Evolutionary conservation across 1,140 invertebrate species (phyloP), one percentile per base, ranked within the genome.

Genomic region (Tetramorium alpestre): DNA sequence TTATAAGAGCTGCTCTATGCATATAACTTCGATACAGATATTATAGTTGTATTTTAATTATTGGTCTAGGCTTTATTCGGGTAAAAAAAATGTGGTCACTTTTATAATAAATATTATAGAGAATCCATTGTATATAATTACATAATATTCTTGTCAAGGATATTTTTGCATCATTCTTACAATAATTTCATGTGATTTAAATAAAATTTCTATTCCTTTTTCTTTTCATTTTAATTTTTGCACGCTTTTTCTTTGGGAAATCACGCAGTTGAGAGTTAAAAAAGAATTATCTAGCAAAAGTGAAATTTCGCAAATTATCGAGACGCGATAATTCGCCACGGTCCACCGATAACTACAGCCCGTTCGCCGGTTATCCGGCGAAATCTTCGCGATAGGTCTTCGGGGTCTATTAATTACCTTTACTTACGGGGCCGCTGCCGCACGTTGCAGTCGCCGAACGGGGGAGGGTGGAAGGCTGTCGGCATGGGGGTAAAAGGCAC

Each of bases 371-470:
- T 92, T 94, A 94, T 94, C 92, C 89, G 85, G 67, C 33, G 70
- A 88, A 92, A 94, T 93, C 89, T 70, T 33, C 58, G 88, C 73
- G 90, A 87, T 92, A 91, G 89, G 85, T 92, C 92, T 93, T 91
- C 69, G 85, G 77, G 91, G 92, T 88, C 93, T 95, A 95, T 95
- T 95, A 94, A 95, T 95, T 95, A 94, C 91, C 93, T 93, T 92
- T 88, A 89, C 90, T 92, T 88, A 88, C 38, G 62, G 75, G 87
- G 86, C 80, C 22, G 65, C 38, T 65, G 60, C 44, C 75, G 78
- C 47, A 38, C 51, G 44, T 65, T 69, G 82, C 56, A 58, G 76
- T 67, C 44, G 54, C 51, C 78, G 22, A 76, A 72, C 69, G 80
- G 56, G 86, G 47, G 90, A 41, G 58, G 85, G 65, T 41, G 51